phyloP scores from a whole-genome alignment of 2,888 invertebrate genomes.

The Sminthurinus aureus region DNA sequence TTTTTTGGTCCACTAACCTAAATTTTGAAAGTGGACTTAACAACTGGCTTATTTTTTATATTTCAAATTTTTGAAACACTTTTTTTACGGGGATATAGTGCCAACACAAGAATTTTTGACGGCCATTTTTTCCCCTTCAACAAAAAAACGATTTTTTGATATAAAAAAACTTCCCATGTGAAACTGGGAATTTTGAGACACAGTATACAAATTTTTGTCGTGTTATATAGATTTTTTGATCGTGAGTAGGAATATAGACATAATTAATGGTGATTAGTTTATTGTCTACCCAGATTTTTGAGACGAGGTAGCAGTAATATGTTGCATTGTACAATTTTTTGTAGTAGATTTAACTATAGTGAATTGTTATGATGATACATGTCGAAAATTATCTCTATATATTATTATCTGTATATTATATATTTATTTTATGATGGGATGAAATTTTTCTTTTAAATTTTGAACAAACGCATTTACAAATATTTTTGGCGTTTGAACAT shows the following conservation, averaged over 20 bases:
- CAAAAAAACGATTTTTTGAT: conserved; percentile 12
- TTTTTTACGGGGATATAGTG: background rate
- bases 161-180: background rate
- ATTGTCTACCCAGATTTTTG: background rate
- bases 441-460: background rate
- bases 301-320: conserved; percentile 18
- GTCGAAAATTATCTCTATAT: background rate
- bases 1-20: background rate
- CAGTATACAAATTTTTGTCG: background rate
- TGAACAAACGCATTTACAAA: conserved; percentile 4
- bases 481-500: conserved; percentile 23
- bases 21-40: background rate
- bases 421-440: background rate
- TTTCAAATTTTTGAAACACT: background rate
- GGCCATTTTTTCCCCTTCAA: background rate
- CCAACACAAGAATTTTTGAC: background rate
- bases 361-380: conserved; percentile 12
- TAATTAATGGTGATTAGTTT: background rate
- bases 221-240: background rate
- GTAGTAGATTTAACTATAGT: conserved; percentile 11
- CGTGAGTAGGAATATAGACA: background rate
- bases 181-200: background rate
- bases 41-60: background rate
- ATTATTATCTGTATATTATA: no score
- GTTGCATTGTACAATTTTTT: conserved; percentile 18